phyloP scores from a whole-genome alignment of 2,113 vertebrate species.

The Capreolus pygargus region DNA sequence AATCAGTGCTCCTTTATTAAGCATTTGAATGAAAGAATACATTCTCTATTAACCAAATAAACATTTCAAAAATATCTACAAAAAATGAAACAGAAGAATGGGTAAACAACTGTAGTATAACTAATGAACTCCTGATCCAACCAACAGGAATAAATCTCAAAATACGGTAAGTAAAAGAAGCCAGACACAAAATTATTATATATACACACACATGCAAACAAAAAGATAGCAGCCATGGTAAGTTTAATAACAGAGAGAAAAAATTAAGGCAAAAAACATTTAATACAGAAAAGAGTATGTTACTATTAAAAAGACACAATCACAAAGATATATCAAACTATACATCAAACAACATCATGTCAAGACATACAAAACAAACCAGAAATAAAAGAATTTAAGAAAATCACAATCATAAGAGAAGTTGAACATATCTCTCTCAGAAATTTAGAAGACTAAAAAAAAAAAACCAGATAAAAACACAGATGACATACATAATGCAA shows the following conservation, averaged over 20 bases:
- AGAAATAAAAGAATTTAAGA: conserved; percentile 6
- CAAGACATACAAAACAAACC: neutral
- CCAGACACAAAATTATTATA: neutral
- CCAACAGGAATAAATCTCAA: neutral
- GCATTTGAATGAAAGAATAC: neutral
- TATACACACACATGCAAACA: neutral
- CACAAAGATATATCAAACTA: neutral
- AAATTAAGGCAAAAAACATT: neutral
- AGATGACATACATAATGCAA: neutral
- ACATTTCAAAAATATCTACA: neutral
- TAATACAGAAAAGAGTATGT: neutral
- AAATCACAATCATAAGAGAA: neutral
- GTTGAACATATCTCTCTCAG: neutral
- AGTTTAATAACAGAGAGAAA: neutral
- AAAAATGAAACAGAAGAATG: neutral
- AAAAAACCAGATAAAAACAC: neutral
- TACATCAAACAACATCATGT: neutral
- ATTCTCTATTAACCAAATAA: neutral
- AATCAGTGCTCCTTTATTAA: neutral
- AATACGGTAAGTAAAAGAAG: neutral
- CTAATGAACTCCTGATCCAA: neutral
- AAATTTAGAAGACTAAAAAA: conserved; percentile 16
- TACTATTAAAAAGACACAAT: conserved; percentile 10
- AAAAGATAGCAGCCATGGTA: neutral
- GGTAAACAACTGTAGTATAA: neutral